Base-by-base conservation (phyloP, 2,797 vertebrate genomes). In the Ispidina lecontei region DNA sequence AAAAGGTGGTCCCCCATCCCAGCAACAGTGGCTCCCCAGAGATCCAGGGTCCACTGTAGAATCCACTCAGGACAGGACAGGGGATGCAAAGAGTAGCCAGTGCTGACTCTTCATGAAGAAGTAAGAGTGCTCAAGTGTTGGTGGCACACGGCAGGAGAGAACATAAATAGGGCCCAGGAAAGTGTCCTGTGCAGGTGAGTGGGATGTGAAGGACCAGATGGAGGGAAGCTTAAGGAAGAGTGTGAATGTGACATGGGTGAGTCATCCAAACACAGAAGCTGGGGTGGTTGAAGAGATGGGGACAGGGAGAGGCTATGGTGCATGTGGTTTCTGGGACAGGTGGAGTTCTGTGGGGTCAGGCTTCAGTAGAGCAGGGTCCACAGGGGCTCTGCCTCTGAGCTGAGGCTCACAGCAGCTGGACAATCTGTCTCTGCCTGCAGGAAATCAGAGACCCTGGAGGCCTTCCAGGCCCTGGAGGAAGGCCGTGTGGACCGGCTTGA, bases 391-490 rank as follows among this genome's bases (percentile, higher is more conserved):
- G 58, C 19, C 37, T 72, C 78, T 1, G 4, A 80, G 49, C 19
- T 67, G 60, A 75, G 33, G 49, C 70, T 44, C 56, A 28, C 7
- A 14, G 67, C 63, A 75, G 58, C 51, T 4, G 1, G 46, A 62
- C 23, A 46, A 18, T 72, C 26, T 68, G 19, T 85, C 14, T 62
- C 19, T 84, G 33, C 67, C 94, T 25, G 43, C 94, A 98, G 98
- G 97, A 98, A 96, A 96, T 97, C 98, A 0, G 97, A 98, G 94
- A 97, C 96, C 1, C 91, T 97, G 39, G 97, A 97, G 77, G 96
- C 97, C 20, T 98, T 98, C 96, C 97, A 98, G 93, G 96, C 97
- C 25, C 79, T 93, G 90, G 97, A 98, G 33, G 97, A 96, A 67
- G 98, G 97, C 86, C 93, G 87, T 9, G 94, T 96, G 54, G 97